Evolutionary conservation across 2,888 invertebrate species (phyloP).

Genomic region (Dryomyza anilis): DNA sequence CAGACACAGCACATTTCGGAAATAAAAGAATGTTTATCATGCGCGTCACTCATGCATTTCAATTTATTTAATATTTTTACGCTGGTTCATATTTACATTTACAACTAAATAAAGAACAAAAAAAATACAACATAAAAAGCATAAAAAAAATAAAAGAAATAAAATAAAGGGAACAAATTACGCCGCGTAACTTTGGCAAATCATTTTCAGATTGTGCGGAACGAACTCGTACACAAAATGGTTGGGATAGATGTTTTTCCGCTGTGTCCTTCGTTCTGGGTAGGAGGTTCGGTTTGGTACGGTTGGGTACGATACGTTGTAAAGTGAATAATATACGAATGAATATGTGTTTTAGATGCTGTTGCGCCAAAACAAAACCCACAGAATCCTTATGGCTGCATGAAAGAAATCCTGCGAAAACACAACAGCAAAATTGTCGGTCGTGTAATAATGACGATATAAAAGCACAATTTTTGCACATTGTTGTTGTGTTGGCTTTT

Average conservation of each 20-base stretch:
- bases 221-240: not conserved
- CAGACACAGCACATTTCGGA: not conserved
- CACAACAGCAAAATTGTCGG: conserved; percentile 7
- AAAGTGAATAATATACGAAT: no score
- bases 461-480: conserved; percentile 7
- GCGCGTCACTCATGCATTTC: conserved; percentile 5
- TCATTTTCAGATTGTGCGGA: conserved; percentile 21
- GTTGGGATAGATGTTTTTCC: not conserved
- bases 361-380: not conserved
- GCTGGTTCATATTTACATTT: not conserved
- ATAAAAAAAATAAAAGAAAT: not conserved
- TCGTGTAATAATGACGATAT: conserved; percentile 19
- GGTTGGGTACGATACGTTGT: no score
- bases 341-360: conserved; percentile 12
- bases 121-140: no score
- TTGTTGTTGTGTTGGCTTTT: not conserved
- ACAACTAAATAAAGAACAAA: not conserved
- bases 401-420: conserved; percentile 7
- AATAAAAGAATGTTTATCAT: not conserved
- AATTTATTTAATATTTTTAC: conserved; percentile 5
- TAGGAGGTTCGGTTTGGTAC: no score
- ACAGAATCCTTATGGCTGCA: not conserved
- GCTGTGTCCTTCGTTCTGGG: no score
- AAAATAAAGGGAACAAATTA: not conserved
- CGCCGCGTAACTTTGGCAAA: conserved; percentile 1